These are phyloP conservation scores for Machimus atricapillus DNA, from an alignment of 2,888 invertebrate species.

Conservation along the genomic window DNA sequence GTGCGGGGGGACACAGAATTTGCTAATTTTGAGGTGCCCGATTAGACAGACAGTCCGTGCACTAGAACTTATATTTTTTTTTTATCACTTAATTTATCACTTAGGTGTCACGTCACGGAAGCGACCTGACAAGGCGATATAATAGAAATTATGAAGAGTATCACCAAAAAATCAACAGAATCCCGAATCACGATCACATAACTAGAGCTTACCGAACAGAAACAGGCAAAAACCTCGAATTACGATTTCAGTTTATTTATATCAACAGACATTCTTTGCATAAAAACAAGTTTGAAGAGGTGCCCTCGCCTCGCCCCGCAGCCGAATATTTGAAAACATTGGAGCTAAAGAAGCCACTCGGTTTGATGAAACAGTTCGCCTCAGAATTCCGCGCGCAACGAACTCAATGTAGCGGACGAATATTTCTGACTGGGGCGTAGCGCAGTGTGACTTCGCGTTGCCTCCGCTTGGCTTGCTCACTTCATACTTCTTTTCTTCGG, in stretches of 20 bases:
- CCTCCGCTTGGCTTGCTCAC: background rate
- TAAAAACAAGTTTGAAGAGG: slow-evolving; percentile 25
- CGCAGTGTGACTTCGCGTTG: background rate
- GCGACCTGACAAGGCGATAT: background rate
- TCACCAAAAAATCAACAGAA: background rate
- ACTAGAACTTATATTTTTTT: background rate
- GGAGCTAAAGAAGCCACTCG: background rate
- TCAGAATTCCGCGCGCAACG: slow-evolving; percentile 30
- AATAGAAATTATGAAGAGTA: background rate
- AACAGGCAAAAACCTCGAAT: background rate
- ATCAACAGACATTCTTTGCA: slow-evolving; percentile 37
- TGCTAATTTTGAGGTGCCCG: background rate
- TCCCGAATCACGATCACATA: background rate
- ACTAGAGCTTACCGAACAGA: background rate
- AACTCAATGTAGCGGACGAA: slow-evolving; percentile 23
- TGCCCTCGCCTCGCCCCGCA: background rate
- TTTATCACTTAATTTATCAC: background rate
- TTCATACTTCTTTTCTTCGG: background rate
- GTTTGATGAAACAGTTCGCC: background rate
- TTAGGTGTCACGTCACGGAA: background rate
- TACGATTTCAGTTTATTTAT: slow-evolving; percentile 37
- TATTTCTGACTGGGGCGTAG: slow-evolving; percentile 27
- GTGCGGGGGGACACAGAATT: background rate
- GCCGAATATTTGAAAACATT: background rate
- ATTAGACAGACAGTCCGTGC: background rate